These are phyloP conservation scores for Oryzias woworae DNA, from an alignment of 2,113 vertebrate genomes.

Conservation along the genomic window DNA sequence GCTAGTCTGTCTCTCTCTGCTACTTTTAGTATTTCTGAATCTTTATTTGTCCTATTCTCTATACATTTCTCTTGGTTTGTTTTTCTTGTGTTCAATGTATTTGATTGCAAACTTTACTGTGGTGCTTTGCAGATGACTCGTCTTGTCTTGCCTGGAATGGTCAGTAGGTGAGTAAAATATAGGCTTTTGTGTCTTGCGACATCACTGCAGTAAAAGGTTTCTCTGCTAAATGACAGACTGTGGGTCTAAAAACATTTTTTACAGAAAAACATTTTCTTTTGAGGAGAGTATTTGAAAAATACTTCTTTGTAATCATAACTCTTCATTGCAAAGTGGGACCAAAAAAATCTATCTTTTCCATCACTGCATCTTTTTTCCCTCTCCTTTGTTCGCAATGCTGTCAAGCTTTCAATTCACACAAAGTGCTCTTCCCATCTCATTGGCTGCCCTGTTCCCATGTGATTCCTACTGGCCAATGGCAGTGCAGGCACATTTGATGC, in stretches of 20 bases:
- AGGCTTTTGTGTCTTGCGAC: slow-evolving; percentile 45
- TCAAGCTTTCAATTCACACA: slow-evolving; percentile 75
- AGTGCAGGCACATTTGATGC: slow-evolving; percentile 68
- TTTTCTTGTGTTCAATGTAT: background rate
- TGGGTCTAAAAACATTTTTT: background rate
- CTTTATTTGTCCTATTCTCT: background rate
- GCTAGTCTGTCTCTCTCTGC: slow-evolving; percentile 7
- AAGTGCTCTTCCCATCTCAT: slow-evolving; percentile 66
- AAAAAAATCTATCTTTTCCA: slow-evolving; percentile 28
- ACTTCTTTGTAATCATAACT: slow-evolving; percentile 12
- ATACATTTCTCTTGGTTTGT: background rate
- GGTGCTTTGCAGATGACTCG: slow-evolving; percentile 85
- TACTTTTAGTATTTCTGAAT: slow-evolving; percentile 29
- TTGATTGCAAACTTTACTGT: slow-evolving; percentile 11
- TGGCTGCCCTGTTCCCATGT: slow-evolving; percentile 61
- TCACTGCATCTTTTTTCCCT: slow-evolving; percentile 55
- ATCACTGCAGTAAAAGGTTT: slow-evolving; percentile 46
- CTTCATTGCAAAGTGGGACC: background rate
- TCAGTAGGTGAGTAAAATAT: slow-evolving; percentile 86
- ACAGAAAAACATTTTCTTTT: background rate
- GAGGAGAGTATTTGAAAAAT: background rate
- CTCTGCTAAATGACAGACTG: slow-evolving; percentile 1
- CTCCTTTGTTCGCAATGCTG: slow-evolving; percentile 69
- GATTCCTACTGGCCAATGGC: slow-evolving; percentile 59
- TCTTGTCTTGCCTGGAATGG: slow-evolving; percentile 93